Base-by-base conservation (phyloP, 2,888 invertebrate species). In the Physocephala rufipes region DNA sequence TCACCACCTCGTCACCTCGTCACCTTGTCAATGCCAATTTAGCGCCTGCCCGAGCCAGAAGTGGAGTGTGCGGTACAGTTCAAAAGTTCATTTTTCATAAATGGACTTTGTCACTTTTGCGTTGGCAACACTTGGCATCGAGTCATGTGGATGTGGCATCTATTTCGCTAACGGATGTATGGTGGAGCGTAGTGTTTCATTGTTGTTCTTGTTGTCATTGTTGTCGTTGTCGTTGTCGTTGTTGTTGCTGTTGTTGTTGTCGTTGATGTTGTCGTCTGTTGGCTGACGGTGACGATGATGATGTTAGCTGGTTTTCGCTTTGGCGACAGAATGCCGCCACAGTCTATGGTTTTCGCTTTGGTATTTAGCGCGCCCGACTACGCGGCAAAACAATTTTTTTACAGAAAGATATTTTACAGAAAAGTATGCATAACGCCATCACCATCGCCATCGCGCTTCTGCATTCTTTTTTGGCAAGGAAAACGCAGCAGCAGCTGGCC, bases 41-140 rank as follows among this genome's bases (percentile, higher is more conserved):
- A 58, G 28, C 30, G 62, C 36, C 45, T 43, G 55, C 36, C n/a
- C 30, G 49, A n/a, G 59, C 45, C 59, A 43, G 24, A 51, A 58
- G 36, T 43, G 13, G 3, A 15, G 49, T n/a, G 49, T 49, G 49
- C 19, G 21, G 45, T 24, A 47, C 61, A 61, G 67, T 68, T 61
- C 68, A 68, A 62, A 61, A 68, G 68, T 68, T 68, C 68, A 68
- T 62, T 62, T 68, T 61, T 43, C 49, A 28, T 13, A 26, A 59
- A 61, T 61, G 68, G 68, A 68, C 62, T 68, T 68, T 68, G 68
- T 68, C 68, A 68, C 53, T 53, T 53, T 49, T 62, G 62, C 68
- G 67, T 61, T 68, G 59, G 67, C 66, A 66, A 21, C 66, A 66
- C 55, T 65, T 49, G 30, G 26, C 43, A n/a, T 21, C 13, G 4